Percentiles rank a stretch among this genome's conserved stretches.
Conservation (phyloP, 2,888 invertebrate species). For the Lasius platythorax region DNA sequence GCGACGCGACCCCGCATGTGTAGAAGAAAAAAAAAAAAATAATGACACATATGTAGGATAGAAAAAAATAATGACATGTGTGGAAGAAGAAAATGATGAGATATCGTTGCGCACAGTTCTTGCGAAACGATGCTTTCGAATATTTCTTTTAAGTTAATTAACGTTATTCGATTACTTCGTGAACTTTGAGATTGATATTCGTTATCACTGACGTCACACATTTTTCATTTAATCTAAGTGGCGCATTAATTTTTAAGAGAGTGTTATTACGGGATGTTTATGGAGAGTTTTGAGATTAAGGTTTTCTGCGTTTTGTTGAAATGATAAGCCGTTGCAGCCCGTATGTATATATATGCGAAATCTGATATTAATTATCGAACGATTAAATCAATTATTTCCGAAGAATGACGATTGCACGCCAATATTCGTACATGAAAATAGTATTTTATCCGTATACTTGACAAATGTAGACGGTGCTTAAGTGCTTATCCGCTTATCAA, state of each 20-base stretch:
- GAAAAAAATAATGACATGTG: too few species aligned
- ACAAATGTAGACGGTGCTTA: conserved; percentile 47
- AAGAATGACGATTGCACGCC: conserved; percentile 19
- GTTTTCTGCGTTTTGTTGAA: not conserved
- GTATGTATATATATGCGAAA: not conserved
- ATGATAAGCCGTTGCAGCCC: not conserved
- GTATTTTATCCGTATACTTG: conserved; percentile 46
- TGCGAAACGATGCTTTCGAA: conserved; percentile 9
- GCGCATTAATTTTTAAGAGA: not conserved
- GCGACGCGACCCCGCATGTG: not conserved
- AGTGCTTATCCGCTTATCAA: conserved; percentile 46
- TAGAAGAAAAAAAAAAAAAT: not conserved
- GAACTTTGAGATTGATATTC: not conserved
- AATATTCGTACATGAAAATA: conserved; percentile 38
- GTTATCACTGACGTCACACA: not conserved
- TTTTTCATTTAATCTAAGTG: not conserved
- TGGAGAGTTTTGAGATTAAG: not conserved
- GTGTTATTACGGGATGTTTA: not conserved
- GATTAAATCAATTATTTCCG: not conserved
- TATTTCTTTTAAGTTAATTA: not conserved
- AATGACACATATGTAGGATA: too few species aligned
- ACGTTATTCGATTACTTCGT: not conserved
- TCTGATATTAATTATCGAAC: conserved; percentile 39
- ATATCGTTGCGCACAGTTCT: not conserved
- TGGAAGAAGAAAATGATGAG: not conserved